Conservation (phyloP, 2,888 invertebrate species). For the Cryptocephalus primarius region DNA sequence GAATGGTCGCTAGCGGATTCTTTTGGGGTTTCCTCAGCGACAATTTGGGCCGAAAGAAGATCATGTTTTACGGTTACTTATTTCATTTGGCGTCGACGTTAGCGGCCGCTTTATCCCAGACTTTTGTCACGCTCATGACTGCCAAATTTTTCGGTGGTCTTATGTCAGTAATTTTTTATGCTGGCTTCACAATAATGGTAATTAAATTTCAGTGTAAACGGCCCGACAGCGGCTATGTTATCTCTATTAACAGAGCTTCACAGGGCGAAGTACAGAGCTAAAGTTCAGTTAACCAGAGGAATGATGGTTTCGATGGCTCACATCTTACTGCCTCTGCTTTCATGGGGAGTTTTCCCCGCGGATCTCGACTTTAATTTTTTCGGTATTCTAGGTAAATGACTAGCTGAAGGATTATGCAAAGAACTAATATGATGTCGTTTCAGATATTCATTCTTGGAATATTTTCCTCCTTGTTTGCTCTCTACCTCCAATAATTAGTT, state of each 20-base stretch:
- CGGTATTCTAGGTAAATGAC: background rate
- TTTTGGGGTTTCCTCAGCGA: conserved; percentile 68
- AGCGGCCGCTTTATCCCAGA: conserved; percentile 52
- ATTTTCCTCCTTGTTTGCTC: conserved; percentile 47
- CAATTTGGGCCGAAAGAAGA: conserved; percentile 53
- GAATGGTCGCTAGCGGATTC: conserved; percentile 62
- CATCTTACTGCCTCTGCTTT: conserved; percentile 55
- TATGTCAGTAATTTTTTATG: conserved; percentile 47
- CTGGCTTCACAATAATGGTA: background rate
- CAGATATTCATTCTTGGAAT: conserved; percentile 51
- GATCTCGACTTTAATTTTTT: conserved; percentile 18
- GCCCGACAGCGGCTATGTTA: conserved; percentile 60
- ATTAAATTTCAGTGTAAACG: conserved; percentile 42
- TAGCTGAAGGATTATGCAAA: background rate
- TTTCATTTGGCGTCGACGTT: conserved; percentile 51
- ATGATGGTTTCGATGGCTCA: conserved; percentile 52
- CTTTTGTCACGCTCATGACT: conserved; percentile 50
- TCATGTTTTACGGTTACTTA: conserved; percentile 56
- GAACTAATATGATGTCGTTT: conserved; percentile 1
- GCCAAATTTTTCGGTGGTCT: conserved; percentile 62
- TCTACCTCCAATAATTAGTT: conserved; percentile 55
- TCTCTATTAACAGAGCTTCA: conserved; percentile 66
- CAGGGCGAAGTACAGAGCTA: conserved; percentile 49
- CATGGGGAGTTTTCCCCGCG: conserved; percentile 59
- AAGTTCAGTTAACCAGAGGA: conserved; percentile 52